Percentiles rank a stretch among this genome's conserved stretches.
These are phyloP conservation scores for Marronus borbonicus DNA, from an alignment of 2,888 invertebrate genomes.

Conservation along the genomic window DNA sequence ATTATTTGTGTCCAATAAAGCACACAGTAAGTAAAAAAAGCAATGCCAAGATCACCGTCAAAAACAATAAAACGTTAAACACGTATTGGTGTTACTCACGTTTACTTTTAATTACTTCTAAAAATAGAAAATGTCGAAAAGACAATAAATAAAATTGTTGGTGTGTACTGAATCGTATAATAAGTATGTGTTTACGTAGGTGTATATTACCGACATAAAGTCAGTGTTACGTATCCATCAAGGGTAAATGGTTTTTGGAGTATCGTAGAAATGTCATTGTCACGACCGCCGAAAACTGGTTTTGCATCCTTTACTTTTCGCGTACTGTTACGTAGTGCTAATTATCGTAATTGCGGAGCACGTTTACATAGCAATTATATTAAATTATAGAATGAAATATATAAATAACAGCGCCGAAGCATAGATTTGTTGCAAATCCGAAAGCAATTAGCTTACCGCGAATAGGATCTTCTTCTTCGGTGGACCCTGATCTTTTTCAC, in stretches of 20 bases:
- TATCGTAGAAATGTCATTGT: constrained; percentile 27
- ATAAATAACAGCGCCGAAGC: not conserved
- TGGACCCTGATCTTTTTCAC: constrained; percentile 31
- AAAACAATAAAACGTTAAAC: not conserved
- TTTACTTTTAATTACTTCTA: constrained; percentile 33
- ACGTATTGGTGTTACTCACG: constrained; percentile 19
- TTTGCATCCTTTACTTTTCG: not conserved
- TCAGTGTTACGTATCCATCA: not conserved
- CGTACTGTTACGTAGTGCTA: not conserved
- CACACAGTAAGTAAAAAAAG: too few species aligned
- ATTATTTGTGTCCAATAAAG: too few species aligned
- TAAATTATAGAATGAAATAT: not conserved
- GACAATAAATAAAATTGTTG: not conserved
- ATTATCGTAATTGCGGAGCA: constrained; percentile 7
- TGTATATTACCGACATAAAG: constrained; percentile 2
- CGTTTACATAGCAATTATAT: constrained; percentile 3
- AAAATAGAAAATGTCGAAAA: constrained; percentile 16
- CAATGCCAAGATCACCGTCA: not conserved
- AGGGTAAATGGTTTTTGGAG: not conserved
- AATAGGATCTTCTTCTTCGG: not conserved
- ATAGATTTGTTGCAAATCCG: not conserved
- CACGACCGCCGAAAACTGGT: not conserved
- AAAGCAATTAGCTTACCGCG: not conserved
- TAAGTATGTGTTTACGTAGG: not conserved
- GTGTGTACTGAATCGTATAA: not conserved